Evolutionary conservation across 2,113 vertebrate species (phyloP).

Genomic region (Setophaga petechia): DNA sequence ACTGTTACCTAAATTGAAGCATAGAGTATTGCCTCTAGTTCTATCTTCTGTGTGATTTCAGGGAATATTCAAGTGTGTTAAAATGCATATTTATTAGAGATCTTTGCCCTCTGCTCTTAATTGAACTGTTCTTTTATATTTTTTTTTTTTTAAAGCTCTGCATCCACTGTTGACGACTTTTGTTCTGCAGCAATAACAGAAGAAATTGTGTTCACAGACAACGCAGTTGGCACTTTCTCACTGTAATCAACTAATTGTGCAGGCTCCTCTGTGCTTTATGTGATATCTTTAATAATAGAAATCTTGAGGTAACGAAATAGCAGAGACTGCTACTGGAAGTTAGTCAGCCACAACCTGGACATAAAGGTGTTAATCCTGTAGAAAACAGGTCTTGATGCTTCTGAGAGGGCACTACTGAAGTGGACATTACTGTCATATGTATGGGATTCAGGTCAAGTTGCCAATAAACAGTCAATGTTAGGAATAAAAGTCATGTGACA

Average conservation of each 20-base stretch:
- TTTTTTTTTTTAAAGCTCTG: no score
- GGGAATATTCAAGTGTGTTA: not conserved
- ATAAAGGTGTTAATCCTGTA: not conserved
- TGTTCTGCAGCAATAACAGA: not conserved
- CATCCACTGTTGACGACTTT: not conserved
- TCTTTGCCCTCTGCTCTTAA: not conserved
- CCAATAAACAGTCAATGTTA: not conserved
- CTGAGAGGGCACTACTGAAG: not conserved
- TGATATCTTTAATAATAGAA: not conserved
- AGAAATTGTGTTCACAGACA: not conserved
- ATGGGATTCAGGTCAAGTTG: not conserved
- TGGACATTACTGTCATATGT: not conserved
- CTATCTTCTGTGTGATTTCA: not conserved
- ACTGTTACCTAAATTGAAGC: not conserved
- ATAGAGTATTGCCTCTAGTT: not conserved
- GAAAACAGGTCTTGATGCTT: not conserved
- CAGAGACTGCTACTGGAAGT: not conserved
- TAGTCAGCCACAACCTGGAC: not conserved
- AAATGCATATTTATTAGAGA: not conserved
- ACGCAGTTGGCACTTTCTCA: not conserved
- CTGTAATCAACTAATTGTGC: not conserved
- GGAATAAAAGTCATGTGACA: not conserved
- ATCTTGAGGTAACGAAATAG: not conserved
- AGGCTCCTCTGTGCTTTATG: not conserved
- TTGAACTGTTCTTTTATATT: not conserved